phyloP scores from a whole-genome alignment of 2,888 invertebrate genomes.

The Tenthredo scrophulariae region DNA sequence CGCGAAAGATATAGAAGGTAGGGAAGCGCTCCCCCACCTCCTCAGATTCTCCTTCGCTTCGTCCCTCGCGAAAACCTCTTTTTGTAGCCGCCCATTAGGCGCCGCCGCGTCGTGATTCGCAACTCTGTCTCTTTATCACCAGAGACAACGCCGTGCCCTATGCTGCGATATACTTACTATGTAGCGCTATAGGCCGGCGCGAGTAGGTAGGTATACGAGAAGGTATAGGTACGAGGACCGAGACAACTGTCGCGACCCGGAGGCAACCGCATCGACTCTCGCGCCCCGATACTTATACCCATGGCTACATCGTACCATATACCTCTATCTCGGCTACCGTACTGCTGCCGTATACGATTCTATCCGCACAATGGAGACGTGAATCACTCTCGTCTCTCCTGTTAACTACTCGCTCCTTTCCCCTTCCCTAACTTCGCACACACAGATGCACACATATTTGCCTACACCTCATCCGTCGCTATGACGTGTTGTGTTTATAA shows the following conservation, averaged over 20 bases:
- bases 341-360: constrained; percentile 12
- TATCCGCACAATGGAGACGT: constrained; percentile 59
- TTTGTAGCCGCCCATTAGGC: constrained; percentile 77
- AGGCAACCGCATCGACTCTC: constrained; percentile 39
- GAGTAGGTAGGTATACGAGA: not conserved
- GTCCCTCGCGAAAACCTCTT: constrained; percentile 64
- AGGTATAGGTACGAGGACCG: constrained; percentile 24
- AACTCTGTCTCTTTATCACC: constrained; percentile 76
- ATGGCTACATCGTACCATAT: constrained; percentile 48
- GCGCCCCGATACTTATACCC: constrained; percentile 16
- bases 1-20: constrained; percentile 37
- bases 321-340: not conserved
- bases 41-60: not conserved
- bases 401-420: not conserved
- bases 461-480: constrained; percentile 49
- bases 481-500: constrained; percentile 57
- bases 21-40: constrained; percentile 20
- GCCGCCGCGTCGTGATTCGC: constrained; percentile 77
- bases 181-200: not conserved
- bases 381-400: constrained; percentile 59
- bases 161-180: constrained; percentile 5
- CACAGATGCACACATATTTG: not conserved
- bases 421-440: not conserved
- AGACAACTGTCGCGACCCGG: constrained; percentile 44
- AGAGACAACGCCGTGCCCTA: constrained; percentile 54